Evolutionary conservation across 2,797 vertebrate species (phyloP).

Genomic region (Gymnocypris eckloni): DNA sequence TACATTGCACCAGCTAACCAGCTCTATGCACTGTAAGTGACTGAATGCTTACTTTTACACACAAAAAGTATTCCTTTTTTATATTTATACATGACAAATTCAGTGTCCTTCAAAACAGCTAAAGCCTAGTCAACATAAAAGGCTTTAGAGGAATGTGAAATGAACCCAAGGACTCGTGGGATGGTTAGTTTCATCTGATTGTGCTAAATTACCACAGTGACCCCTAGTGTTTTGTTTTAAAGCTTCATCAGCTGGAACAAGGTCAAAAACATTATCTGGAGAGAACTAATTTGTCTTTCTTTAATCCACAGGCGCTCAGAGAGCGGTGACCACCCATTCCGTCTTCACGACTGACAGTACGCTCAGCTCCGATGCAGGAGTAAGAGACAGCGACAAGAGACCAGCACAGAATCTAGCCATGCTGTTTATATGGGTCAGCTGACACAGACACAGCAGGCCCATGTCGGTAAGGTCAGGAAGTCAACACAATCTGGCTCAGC

Average conservation of each 20-base stretch:
- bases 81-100: constrained; percentile 11
- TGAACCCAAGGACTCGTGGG: neutral
- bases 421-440: constrained; percentile 46
- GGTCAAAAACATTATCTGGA: constrained; percentile 34
- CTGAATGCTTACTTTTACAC: neutral
- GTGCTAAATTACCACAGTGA: constrained; percentile 54
- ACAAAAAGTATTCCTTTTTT: neutral
- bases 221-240: constrained; percentile 53
- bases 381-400: constrained; percentile 2
- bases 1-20: neutral
- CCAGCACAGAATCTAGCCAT: constrained; percentile 2
- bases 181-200: neutral
- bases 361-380: neutral
- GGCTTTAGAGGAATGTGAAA: constrained; percentile 19
- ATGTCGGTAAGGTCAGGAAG: constrained; percentile 45
- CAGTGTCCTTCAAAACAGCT: constrained; percentile 20
- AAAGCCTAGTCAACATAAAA: constrained; percentile 24
- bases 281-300: constrained; percentile 37
- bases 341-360: neutral
- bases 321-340: constrained; percentile 36
- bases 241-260: constrained; percentile 38
- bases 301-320: constrained; percentile 48
- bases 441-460: constrained; percentile 49
- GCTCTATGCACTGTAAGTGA: neutral
- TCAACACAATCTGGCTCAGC: constrained; percentile 30